These are phyloP conservation scores for Girardinus metallicus DNA, from an alignment of 2,797 vertebrate species.

Conservation along the genomic window DNA sequence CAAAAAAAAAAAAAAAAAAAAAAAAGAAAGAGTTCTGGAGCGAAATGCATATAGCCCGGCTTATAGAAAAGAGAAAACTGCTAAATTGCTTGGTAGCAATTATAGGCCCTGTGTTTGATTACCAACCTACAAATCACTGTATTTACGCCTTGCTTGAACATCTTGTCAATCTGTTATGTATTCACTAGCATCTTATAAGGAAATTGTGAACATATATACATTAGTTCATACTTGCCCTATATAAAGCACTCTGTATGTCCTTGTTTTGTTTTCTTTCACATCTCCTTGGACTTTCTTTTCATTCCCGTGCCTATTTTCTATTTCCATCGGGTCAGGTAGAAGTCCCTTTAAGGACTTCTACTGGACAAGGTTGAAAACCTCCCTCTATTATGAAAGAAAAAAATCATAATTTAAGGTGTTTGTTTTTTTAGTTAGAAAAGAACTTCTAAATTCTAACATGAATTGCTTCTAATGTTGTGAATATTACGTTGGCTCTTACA, in stretches of 20 bases:
- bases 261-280: background rate
- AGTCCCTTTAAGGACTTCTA: background rate
- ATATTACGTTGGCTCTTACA: background rate
- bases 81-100: constrained; percentile 32
- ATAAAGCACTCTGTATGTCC: too few species aligned
- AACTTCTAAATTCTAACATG: background rate
- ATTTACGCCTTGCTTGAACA: background rate
- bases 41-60: constrained; percentile 24
- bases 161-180: background rate
- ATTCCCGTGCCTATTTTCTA: background rate
- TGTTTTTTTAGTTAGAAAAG: background rate
- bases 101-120: constrained; percentile 19
- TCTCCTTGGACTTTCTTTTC: background rate
- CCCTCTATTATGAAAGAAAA: background rate
- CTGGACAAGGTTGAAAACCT: background rate
- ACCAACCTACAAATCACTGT: constrained; percentile 21
- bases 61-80: constrained; percentile 25
- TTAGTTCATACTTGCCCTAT: background rate
- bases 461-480: background rate
- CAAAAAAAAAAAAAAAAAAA: constrained; percentile 27
- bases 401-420: background rate
- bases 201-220: background rate
- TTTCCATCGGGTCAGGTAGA: background rate
- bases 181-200: background rate
- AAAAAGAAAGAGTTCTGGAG: constrained; percentile 26